These are phyloP conservation scores for Philaethria dido DNA, from an alignment of 2,888 invertebrate genomes.

Conservation along the genomic window DNA sequence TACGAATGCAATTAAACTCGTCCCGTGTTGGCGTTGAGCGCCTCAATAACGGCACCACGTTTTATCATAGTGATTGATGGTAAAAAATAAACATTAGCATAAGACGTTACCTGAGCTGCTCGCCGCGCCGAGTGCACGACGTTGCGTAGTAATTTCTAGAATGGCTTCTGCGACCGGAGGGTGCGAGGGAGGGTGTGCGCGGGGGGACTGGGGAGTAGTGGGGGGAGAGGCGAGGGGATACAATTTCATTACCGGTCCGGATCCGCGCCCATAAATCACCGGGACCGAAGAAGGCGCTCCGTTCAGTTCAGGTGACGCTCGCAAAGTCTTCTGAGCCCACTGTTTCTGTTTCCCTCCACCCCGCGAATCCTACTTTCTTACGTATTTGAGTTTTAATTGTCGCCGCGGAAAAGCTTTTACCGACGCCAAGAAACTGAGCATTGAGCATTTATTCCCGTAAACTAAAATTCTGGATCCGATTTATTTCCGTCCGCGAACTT, in stretches of 20 bases:
- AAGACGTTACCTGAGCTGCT: conserved; percentile 54
- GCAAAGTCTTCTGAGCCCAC: conserved; percentile 74
- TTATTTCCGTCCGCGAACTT: conserved; percentile 55
- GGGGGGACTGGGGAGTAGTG: conserved; percentile 76
- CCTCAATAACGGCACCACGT: conserved; percentile 45
- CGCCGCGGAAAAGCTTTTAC: conserved; percentile 60
- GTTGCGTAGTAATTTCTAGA: conserved; percentile 83
- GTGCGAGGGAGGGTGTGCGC: conserved; percentile 59
- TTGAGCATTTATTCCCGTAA: conserved; percentile 49
- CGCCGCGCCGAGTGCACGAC: conserved; percentile 66
- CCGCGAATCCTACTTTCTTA: conserved; percentile 75
- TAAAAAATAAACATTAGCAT: conserved; percentile 69
- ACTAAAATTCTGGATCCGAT: conserved; percentile 44
- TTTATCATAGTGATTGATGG: conserved; percentile 55
- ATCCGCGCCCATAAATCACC: conserved; percentile 84
- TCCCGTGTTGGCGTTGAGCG: conserved; percentile 44
- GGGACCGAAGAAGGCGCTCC: conserved; percentile 82
- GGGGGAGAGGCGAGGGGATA: conserved; percentile 71
- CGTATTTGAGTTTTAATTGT: conserved; percentile 77
- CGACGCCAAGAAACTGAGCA: conserved; percentile 52
- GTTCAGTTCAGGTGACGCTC: conserved; percentile 83
- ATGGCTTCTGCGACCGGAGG: conserved; percentile 68
- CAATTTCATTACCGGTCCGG: conserved; percentile 84
- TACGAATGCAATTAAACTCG: conserved; percentile 55
- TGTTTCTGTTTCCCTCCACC: conserved; percentile 74